Evolutionary conservation across 2,888 invertebrate genomes (phyloP).

Genomic region (Eucera pruinosa): DNA sequence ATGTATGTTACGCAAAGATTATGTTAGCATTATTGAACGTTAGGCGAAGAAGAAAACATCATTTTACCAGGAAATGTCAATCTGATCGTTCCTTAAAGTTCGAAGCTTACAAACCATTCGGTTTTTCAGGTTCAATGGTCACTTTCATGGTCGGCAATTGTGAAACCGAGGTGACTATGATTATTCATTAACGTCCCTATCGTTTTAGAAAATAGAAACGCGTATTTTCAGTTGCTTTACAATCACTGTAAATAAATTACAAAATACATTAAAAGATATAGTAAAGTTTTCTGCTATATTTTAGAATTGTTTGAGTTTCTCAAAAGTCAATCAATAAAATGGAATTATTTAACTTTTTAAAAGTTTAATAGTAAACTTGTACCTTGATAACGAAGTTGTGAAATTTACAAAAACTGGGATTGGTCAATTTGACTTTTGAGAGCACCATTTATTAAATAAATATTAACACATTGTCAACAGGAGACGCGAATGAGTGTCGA

Average conservation of each 20-base stretch:
- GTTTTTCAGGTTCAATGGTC: conserved; percentile 76
- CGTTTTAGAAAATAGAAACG: neutral
- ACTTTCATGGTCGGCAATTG: conserved; percentile 75
- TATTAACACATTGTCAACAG: too few species aligned
- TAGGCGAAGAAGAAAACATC: neutral
- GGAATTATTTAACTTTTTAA: too few species aligned
- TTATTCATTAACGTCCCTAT: conserved; percentile 14
- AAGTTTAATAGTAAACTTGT: too few species aligned
- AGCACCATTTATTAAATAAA: too few species aligned
- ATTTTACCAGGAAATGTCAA: conserved; percentile 1
- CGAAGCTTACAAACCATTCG: conserved; percentile 35
- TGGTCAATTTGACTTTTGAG: too few species aligned
- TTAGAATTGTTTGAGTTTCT: too few species aligned
- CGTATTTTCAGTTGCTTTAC: neutral
- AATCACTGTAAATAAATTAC: neutral
- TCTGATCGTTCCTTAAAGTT: conserved; percentile 17
- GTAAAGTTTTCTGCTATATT: too few species aligned
- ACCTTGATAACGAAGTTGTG: too few species aligned
- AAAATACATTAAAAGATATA: neutral
- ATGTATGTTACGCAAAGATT: neutral
- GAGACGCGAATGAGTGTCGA: too few species aligned
- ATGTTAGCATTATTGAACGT: neutral
- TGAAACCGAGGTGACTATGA: conserved; percentile 75
- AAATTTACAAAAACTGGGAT: too few species aligned
- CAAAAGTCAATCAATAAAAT: too few species aligned